phyloP scores from a whole-genome alignment of 2,888 invertebrate species.

The Congeria kusceri region DNA sequence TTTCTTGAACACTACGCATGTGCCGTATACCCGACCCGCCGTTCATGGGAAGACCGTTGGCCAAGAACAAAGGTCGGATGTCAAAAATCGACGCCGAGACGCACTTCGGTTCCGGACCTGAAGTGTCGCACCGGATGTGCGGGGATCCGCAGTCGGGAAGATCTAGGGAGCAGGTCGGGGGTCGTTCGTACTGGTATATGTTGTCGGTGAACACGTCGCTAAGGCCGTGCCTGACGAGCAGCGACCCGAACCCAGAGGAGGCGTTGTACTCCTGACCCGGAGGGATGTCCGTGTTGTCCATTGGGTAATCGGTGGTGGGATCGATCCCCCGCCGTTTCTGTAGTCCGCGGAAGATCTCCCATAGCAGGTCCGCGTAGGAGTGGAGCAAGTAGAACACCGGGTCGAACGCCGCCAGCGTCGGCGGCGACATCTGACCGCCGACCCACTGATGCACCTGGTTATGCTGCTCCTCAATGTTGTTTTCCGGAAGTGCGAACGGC shows the following conservation, averaged over 20 bases:
- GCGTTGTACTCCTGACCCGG: constrained; percentile 59
- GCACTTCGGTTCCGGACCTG: constrained; percentile 58
- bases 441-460: constrained; percentile 54
- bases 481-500: constrained; percentile 66
- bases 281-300: constrained; percentile 44
- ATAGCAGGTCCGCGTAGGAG: constrained; percentile 82
- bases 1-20: constrained; percentile 25
- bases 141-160: constrained; percentile 60
- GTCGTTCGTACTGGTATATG: constrained; percentile 67
- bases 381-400: constrained; percentile 84
- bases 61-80: constrained; percentile 27
- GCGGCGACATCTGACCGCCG: constrained; percentile 62
- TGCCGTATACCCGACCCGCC: constrained; percentile 57
- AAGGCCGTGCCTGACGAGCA: constrained; percentile 63
- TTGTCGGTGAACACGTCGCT: constrained; percentile 67
- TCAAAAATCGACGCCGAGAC: constrained; percentile 68
- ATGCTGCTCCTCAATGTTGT: constrained; percentile 72
- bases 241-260: constrained; percentile 63
- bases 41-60: constrained; percentile 47
- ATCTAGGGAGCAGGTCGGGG: constrained; percentile 59
- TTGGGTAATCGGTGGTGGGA: constrained; percentile 65
- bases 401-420: constrained; percentile 82
- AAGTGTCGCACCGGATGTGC: constrained; percentile 64
- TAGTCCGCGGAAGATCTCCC: constrained; percentile 78
- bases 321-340: constrained; percentile 61